Evolutionary conservation across 2,888 invertebrate genomes (phyloP), one percentile per base, ranked within the genome.

Genomic region (Agrochola macilenta): DNA sequence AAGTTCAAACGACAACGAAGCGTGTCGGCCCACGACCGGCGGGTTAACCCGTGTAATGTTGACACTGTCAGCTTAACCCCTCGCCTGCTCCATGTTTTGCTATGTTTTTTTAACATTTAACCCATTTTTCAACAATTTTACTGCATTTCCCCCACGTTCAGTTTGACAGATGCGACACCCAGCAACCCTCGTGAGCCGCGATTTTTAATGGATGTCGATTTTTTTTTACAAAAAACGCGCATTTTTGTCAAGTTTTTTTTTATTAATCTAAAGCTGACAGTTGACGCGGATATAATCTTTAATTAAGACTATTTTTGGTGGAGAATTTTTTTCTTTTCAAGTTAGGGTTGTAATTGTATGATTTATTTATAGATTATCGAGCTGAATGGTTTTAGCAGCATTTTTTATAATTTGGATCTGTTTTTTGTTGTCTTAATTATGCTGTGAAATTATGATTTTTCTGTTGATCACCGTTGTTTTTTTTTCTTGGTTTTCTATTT

Each of bases 271-370:
- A 96, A 96, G 95, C 96, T 91, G 96, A 96, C 96, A 96, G 95
- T 96, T 96, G 96, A 96, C 96, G 96, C 96, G 96, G 89, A 96
- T 90, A 95, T 96, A 96, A 96, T 96, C 96, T 95, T 95, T 95
- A 96, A 96, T 96, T 96, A 96, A 95, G 95, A 95, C 92, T 93
- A 93, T 94, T 96, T 95, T 95, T 94, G 92, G 92, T 86, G 90
- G 90, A 88, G 71, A 60, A 61, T 88, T 92, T 92, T 91, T 76
- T 73, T 30, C 14, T 49, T 60, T 91, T 90, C 87, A 82, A 86
- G 83, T 85, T 81, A 86, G 91, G 91, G 91, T 91, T 82, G 92
- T 93, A 91, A 93, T 93, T 92, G 92, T 90, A 85, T 94, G 94
- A 95, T 95, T 95, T 95, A 94, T 95, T 95, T 95, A 92, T 93